These are phyloP conservation scores for Ateles fusciceps DNA, from an alignment of 2,797 vertebrate genomes.

Conservation along the genomic window DNA sequence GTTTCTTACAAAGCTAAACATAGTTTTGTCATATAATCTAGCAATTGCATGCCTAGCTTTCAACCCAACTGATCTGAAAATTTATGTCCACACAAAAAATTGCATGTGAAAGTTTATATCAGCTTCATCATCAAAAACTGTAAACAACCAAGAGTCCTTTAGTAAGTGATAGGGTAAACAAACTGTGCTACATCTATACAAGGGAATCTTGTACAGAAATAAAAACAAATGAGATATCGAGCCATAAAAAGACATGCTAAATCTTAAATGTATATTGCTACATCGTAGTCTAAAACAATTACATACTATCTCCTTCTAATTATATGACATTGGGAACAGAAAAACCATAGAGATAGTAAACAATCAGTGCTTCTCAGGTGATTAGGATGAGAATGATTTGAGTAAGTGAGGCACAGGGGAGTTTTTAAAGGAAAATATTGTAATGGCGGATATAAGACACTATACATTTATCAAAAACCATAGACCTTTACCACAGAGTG, in stretches of 20 bases:
- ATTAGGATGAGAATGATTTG: not conserved
- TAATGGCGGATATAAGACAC: not conserved
- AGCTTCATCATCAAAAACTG: not conserved
- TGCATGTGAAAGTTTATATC: not conserved
- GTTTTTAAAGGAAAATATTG: not conserved
- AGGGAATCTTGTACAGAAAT: not conserved
- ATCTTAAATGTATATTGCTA: not conserved
- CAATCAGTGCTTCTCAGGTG: not conserved
- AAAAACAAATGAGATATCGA: not conserved
- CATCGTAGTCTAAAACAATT: not conserved
- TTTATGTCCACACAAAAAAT: not conserved
- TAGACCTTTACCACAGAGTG: not conserved
- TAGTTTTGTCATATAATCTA: not conserved
- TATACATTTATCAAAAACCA: not conserved
- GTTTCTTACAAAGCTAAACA: not conserved
- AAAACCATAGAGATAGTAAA: not conserved
- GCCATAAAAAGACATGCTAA: not conserved
- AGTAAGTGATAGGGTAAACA: not conserved
- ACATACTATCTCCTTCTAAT: not conserved
- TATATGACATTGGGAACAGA: not conserved
- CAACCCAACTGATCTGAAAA: not conserved
- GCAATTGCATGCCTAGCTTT: not conserved
- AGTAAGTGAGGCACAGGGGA: not conserved
- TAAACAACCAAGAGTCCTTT: not conserved
- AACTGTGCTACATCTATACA: not conserved